Base-by-base conservation (phyloP, 2,797 vertebrate species). In the Rhynchonycteris naso region DNA sequence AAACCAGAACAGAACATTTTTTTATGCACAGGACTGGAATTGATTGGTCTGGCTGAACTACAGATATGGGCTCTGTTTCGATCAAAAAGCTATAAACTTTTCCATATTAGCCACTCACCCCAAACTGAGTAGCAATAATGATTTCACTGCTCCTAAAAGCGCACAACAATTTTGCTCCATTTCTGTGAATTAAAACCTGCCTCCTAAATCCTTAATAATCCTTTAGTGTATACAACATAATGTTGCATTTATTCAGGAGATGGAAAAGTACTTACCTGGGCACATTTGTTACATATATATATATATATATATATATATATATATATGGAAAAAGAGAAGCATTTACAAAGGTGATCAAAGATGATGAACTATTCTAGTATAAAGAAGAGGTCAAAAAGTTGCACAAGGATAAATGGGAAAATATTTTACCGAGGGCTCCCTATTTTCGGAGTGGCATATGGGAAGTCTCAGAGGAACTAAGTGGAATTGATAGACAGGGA, bases 11-110 rank as follows among this genome's bases (percentile, higher is more conserved):
- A 84, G 81, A 71, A 66, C 4, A n/a, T 28, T 26, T 47, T 75
- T 86, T 50, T 54, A 90, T 47, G 78, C 72, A 15, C 33, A 80
- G 52, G 69, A 93, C 10, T 30, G 63, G 10, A 61, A 24, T 72
- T 79, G 56, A 90, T 26, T 81, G 28, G 47, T 61, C 88, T 92
- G 47, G 30, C 78, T 93, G 26, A 87, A 24, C 71, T 78, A 47
- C 80, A 94, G 56, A 79, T 22, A 88, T 1, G 19, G 30, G 33
- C 19, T 89, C 58, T 94, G 35, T 78, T 91, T 90, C 81, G 68
- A 83, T 89, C 54, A 78, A 92, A 95, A 89, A 76, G 33, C 50
- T 86, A 78, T 76, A 76, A 88, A 83, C 33, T 35, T 80, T 76
- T 28, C 54, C 65, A 28, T 72, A 24, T 22, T 83, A 66, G 24